Base-by-base conservation (phyloP, 1,140 invertebrate genomes). In the Bombus confusus region DNA sequence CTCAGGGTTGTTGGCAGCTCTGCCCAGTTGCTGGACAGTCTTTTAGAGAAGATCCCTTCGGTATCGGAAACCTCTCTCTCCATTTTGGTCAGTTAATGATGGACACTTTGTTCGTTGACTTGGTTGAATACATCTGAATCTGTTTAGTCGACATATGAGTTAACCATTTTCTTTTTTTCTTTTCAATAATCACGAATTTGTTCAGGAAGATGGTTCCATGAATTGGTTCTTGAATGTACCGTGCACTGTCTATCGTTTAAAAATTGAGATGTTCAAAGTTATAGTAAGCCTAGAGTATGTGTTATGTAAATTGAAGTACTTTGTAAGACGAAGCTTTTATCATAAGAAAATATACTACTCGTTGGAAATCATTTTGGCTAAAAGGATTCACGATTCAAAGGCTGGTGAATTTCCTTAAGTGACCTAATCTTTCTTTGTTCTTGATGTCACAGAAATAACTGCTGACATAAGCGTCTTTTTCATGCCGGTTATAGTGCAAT, bases 1-100 rank as follows among this genome's bases (percentile, higher is more conserved):
- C 94, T 85, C 72, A 95, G 62, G 0, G 95, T 95, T 28, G 93
- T 95, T 10, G 95, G 95, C 41, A 95, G 62, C 37, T 95, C 95
- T 2, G 94, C 94, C 95, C 95, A 95, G 80, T 95, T 95, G 79
- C 88, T 92, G 37, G 91, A 87, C 34, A 95, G 79, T 34, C 92
- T 86, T 13, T 90, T 91, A 3, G 94, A 94, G 87, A 95, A 95
- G n/a, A 94, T 88, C 10, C 93, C 93, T 76, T 95, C 95, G 22
- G 92, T 89, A 79, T 95, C 94, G 43, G 93, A 92, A 31, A 95
- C 94, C 84, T 95, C 95, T 43, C 93, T 93, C 80, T 95, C 94
- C 94, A 95, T 95, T 83, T 85, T 92, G 43, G 74, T 87, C 71
- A 76, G 47, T 69, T 12, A 39, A 62, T 31, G 41, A 1, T 62